Base-by-base conservation (phyloP, 2,113 vertebrate species). In the Burhinus bistriatus region DNA sequence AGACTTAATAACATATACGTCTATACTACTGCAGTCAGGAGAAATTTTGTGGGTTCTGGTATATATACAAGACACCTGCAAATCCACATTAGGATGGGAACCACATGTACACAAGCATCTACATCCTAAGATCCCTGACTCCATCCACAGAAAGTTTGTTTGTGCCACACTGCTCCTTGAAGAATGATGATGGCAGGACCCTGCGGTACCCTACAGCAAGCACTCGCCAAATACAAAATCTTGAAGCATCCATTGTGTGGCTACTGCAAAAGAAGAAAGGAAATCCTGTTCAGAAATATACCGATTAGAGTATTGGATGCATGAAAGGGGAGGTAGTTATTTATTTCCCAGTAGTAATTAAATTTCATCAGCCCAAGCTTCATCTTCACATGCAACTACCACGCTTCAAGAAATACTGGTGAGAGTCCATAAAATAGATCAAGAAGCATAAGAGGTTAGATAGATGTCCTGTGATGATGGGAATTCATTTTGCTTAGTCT, bases 251-350 rank as follows among this genome's bases (percentile, higher is more conserved):
- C 3, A 9, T 66, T 87, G 69, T 83, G 49, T 1, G 2, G 49
- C 57, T 85, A 47, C 40, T 65, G 47, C 20, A 83, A 76, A 92
- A 59, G 47, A 40, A 93, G 52, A 76, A 93, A 80, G 44, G 45
- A 93, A 82, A 77, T 83, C 27, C 49, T 85, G 20, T 57, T 93
- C 82, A 49, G 71, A 15, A 88, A 73, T 88, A 40, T 57, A 83
- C 54, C 90, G 71, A 80, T 77, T 68, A 20, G 40, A 83, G 23
- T 65, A 83, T 61, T 93, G 75, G 80, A 57, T 0, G 9, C 25
- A 17, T 92, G 86, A 95, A 90, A 90, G 11, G 23, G 36, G 44
- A 95, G 25, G 36, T 69, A 88, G 44, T 93, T 96, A 65, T 85
- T 94, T 95, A 90, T 54, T 93, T 90, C 40, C 36, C 12, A 13